Evolutionary conservation across 2,113 vertebrate genomes (phyloP), one percentile per base, ranked within the genome.

Genomic region (Serilophus lunatus): DNA sequence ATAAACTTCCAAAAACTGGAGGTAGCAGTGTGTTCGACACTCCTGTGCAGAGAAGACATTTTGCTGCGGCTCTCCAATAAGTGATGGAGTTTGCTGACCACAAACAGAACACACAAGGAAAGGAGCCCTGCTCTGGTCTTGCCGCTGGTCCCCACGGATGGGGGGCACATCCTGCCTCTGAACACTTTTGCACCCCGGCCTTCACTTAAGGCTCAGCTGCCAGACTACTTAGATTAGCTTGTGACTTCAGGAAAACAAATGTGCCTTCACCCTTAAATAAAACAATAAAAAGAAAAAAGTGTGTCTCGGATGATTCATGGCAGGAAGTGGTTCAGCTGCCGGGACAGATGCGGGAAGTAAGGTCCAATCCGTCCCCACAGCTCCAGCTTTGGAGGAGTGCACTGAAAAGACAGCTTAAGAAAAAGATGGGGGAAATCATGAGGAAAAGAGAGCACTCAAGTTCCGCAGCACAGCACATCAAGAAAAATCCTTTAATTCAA

Each of bases 241-340:
- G 93, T 45, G 82, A 79, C 69, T 95, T 80, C 82, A 91, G 92
- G 79, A 96, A 95, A 92, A 94, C 77, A 92, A 92, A 77, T 84
- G 90, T 87, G 91, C 78, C 88, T 95, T 96, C 87, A 79, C 64
- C 47, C 72, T 92, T 92, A 86, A 82, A 86, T 63, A 82, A 94
- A 94, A 89, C 65, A 86, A 75, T 68, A 42, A 80, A 49, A 84
- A 90, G 80, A 31, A 84, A 77, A 54, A 80, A 69, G 38, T 20
- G 81, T 65, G 63, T 36, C 94, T 86, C 0, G 1, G 51, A 90
- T 96, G 95, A 96, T 88, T 97, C 95, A 95, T 45, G 61, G 71
- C 83, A 97, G 96, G 96, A 96, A 96, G 89, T 5, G 31, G 72
- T 89, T 80, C 90, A 96, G 95, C 94, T 96, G 94, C 89, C 69